A percentile compares a stretch with the other conserved stretches of the same genome.
These are phyloP conservation scores for Callitettix versicolor DNA, from an alignment of 1,140 invertebrate genomes.

Conservation along the genomic window DNA sequence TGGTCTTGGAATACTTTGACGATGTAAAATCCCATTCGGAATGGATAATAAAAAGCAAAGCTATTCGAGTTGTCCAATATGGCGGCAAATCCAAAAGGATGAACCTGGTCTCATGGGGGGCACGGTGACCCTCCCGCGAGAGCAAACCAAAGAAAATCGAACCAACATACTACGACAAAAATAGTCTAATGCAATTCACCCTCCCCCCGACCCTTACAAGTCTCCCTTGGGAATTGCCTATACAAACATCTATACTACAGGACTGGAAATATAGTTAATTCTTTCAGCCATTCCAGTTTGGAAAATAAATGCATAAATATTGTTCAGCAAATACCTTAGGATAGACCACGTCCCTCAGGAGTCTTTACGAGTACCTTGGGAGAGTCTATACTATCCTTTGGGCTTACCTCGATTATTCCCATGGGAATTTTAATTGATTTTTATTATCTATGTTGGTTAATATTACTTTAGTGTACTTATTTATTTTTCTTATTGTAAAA, in stretches of 20 bases:
- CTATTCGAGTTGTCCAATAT: slow-evolving; percentile 6
- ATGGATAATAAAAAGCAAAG: background rate
- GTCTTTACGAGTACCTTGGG: background rate
- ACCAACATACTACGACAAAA: slow-evolving; percentile 13
- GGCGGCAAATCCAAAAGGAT: slow-evolving; percentile 22
- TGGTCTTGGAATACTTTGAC: too few species aligned
- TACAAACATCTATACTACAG: too few species aligned
- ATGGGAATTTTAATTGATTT: slow-evolving; percentile 1
- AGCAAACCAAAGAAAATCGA: slow-evolving; percentile 15
- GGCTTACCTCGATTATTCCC: background rate
- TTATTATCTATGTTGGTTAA: too few species aligned
- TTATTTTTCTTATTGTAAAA: too few species aligned
- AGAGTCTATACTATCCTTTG: background rate
- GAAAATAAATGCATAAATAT: too few species aligned
- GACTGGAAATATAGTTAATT: too few species aligned
- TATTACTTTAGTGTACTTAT: too few species aligned
- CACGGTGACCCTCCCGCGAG: slow-evolving; percentile 21
- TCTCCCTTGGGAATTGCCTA: background rate
- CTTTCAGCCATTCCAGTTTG: too few species aligned
- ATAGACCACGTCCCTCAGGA: background rate
- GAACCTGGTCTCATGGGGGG: slow-evolving; percentile 31
- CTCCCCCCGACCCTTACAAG: background rate
- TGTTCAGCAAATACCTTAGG: too few species aligned
- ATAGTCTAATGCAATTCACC: slow-evolving; percentile 18
- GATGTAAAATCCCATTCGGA: too few species aligned